phyloP scores from a whole-genome alignment of 2,113 vertebrate genomes.

The Leptobrachium ailaonicum region DNA sequence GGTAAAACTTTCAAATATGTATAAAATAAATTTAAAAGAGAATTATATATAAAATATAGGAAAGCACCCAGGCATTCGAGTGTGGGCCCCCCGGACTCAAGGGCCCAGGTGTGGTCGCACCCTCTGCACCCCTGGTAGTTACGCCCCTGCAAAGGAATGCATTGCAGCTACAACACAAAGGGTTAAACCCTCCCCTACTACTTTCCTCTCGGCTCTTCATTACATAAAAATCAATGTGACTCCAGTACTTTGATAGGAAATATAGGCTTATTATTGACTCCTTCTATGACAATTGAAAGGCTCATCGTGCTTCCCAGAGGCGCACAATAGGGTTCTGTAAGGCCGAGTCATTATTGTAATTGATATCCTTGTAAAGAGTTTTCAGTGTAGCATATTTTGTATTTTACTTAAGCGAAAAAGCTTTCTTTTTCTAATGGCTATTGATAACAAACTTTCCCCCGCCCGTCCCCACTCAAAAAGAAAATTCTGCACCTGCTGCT shows the following conservation, averaged over 20 bases:
- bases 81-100: too few species aligned
- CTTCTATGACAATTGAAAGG: slow-evolving; percentile 74
- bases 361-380: slow-evolving; percentile 72
- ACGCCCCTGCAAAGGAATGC: too few species aligned
- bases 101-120: too few species aligned
- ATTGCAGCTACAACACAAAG: neutral
- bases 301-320: slow-evolving; percentile 69
- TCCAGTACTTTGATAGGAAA: slow-evolving; percentile 59
- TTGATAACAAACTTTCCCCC: slow-evolving; percentile 20
- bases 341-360: slow-evolving; percentile 75
- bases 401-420: slow-evolving; percentile 66
- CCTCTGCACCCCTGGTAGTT: too few species aligned
- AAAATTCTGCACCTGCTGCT: slow-evolving; percentile 5
- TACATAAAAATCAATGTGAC: slow-evolving; percentile 73
- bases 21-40: too few species aligned
- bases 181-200: slow-evolving; percentile 16
- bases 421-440: slow-evolving; percentile 45
- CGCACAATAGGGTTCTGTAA: slow-evolving; percentile 69
- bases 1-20: too few species aligned
- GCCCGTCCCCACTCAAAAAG: too few species aligned
- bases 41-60: too few species aligned
- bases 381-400: slow-evolving; percentile 71
- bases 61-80: too few species aligned
- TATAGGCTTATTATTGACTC: slow-evolving; percentile 62
- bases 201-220: slow-evolving; percentile 66